These are phyloP conservation scores for Hirtodrosophila confusa DNA, from an alignment of 2,888 invertebrate species.

Conservation along the genomic window DNA sequence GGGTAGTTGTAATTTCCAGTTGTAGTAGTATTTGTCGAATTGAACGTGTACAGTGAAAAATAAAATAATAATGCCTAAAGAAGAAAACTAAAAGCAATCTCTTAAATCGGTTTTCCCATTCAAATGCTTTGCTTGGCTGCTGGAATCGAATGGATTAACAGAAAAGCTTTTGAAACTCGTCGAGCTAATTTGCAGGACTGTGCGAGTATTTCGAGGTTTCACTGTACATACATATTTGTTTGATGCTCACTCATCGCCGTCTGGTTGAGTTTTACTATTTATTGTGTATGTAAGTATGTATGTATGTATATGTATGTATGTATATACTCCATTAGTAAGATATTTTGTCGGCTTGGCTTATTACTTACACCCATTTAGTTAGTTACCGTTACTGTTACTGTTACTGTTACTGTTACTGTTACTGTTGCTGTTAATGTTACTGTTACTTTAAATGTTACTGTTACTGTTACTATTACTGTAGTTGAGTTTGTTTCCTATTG, in stretches of 20 bases:
- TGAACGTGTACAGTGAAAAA: no score
- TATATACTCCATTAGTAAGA: slow-evolving; percentile 22
- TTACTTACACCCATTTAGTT: slow-evolving; percentile 36
- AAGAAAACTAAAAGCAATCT: no score
- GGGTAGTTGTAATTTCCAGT: neutral
- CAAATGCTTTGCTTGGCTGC: neutral
- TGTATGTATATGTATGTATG: slow-evolving; percentile 39
- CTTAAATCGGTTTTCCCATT: neutral
- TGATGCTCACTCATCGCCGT: slow-evolving; percentile 22
- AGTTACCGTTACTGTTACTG: slow-evolving; percentile 54
- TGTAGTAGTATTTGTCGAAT: neutral
- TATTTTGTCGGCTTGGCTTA: slow-evolving; percentile 30
- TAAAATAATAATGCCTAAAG: no score
- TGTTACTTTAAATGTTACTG: slow-evolving; percentile 23
- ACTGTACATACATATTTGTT: slow-evolving; percentile 8
- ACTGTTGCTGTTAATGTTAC: slow-evolving; percentile 10
- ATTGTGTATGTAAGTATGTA: slow-evolving; percentile 34
- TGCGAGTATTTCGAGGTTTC: neutral
- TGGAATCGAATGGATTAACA: neutral
- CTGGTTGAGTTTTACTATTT: slow-evolving; percentile 17
- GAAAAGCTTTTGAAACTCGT: neutral
- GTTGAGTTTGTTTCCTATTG: slow-evolving; percentile 26
- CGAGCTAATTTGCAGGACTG: no score
- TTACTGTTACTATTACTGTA: slow-evolving; percentile 59
- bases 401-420: slow-evolving; percentile 25